A percentile compares a stretch with the other conserved stretches of the same genome.
These are phyloP conservation scores for Campopleginae sp. DNA, from an alignment of 2,888 invertebrate species.

Conservation along the genomic window DNA sequence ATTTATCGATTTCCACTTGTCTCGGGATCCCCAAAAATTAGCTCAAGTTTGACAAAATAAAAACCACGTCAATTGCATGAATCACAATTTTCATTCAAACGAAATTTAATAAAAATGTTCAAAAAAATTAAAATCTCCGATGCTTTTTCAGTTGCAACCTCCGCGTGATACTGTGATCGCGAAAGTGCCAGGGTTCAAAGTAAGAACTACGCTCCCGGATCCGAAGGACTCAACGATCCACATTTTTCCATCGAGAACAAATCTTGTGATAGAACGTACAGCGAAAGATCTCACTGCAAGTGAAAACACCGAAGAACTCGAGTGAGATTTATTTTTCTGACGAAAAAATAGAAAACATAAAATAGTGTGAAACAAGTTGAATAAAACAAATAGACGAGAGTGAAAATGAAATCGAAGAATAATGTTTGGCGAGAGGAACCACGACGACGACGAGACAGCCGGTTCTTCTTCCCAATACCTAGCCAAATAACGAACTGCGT, in stretches of 20 bases:
- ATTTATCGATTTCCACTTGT: not conserved
- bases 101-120: not conserved
- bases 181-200: slow-evolving; percentile 63
- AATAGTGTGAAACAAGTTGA: not conserved
- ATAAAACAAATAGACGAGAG: not conserved
- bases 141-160: slow-evolving; percentile 47
- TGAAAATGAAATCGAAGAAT: not conserved
- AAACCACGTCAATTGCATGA: not conserved
- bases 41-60: not conserved
- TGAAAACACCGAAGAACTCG: not conserved
- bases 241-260: slow-evolving; percentile 63
- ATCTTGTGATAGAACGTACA: slow-evolving; percentile 25
- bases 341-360: not conserved
- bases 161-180: slow-evolving; percentile 52
- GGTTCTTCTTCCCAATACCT: not conserved
- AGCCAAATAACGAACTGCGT: not conserved
- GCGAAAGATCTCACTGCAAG: slow-evolving; percentile 32
- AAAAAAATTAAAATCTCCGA: slow-evolving; percentile 15
- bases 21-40: not conserved
- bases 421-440: not conserved
- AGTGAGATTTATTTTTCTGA: slow-evolving; percentile 21
- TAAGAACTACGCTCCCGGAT: slow-evolving; percentile 67
- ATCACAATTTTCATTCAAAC: not conserved
- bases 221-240: slow-evolving; percentile 64
- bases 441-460: not conserved